Percentiles rank a stretch among this genome's conserved stretches.
These are phyloP conservation scores for Drosophila virilis DNA, from an alignment of 1,140 invertebrate species.

Conservation along the genomic window DNA sequence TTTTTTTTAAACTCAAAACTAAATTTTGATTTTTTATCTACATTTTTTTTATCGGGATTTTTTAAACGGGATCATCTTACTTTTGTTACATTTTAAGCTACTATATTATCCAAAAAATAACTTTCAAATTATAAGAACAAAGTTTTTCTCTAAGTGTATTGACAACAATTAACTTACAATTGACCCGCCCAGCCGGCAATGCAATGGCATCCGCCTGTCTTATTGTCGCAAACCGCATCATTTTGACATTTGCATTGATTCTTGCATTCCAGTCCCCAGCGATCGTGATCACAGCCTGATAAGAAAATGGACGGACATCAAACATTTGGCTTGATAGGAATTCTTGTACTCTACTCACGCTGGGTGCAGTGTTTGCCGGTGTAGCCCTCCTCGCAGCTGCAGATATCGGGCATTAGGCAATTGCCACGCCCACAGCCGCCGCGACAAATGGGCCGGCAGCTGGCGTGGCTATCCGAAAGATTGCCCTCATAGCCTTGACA, in stretches of 20 bases:
- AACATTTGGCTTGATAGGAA: background rate
- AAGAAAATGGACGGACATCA: background rate
- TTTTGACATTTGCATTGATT: slow-evolving; percentile 74
- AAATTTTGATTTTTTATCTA: too few species aligned
- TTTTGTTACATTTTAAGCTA: too few species aligned
- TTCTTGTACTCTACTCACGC: slow-evolving; percentile 54
- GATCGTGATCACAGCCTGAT: slow-evolving; percentile 78
- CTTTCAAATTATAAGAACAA: too few species aligned
- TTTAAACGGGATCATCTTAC: too few species aligned
- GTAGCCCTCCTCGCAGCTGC: slow-evolving; percentile 80
- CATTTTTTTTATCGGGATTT: too few species aligned
- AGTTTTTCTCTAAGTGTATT: too few species aligned
- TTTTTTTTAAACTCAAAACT: too few species aligned
- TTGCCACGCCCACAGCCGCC: slow-evolving; percentile 82
- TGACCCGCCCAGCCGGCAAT: slow-evolving; percentile 77
- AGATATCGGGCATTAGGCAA: slow-evolving; percentile 74
- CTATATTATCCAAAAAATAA: too few species aligned
- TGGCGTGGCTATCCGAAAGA: slow-evolving; percentile 74
- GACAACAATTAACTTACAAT: slow-evolving; percentile 53
- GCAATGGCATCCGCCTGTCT: slow-evolving; percentile 75
- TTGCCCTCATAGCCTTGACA: slow-evolving; percentile 81
- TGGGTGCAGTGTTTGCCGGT: slow-evolving; percentile 80
- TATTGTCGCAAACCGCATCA: slow-evolving; percentile 77
- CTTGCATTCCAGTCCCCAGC: slow-evolving; percentile 79
- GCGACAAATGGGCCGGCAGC: slow-evolving; percentile 77